Base-by-base conservation (phyloP, 1,140 invertebrate species). In the silkworm (Bombyx mori) region DNA sequence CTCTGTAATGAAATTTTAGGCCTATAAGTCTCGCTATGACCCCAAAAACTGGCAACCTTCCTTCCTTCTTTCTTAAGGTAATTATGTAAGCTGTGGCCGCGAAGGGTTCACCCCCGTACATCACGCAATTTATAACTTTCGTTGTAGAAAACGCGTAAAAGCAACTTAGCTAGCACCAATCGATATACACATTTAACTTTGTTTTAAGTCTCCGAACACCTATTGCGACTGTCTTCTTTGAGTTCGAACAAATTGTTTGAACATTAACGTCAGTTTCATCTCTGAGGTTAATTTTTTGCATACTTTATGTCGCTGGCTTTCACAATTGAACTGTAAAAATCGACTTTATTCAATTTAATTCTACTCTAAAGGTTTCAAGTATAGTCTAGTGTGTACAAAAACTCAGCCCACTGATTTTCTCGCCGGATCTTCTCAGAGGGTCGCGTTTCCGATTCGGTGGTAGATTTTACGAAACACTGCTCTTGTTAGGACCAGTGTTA, bases 1-100 rank as follows among this genome's bases (percentile, higher is more conserved):
- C 62, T 60, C 66, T 69, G 67, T 69, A 71, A 66, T 61, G 62
- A 62, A 52, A 52, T 73, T 63, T 71, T 74, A 66, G 66, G 60
- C 54, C 53, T 58, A 65, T 69, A 71, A 77, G 70, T 77, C 74
- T 75, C 69, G 68, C 67, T 68, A 57, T 60, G 60, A 52, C 65
- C 66, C 70, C 68, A 58, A 77, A 79, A 79, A 71, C 68, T 59
- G 75, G 66, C 66, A 58, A 79, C 79, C 67, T 79, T 75, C 68
- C 66, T 75, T 70, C 70, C 64, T 60, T 69, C 26, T 35, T 35
- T 35, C 26, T 35, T 5, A 35, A 62, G 47, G 68, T 78, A 82
- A 82, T 79, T 78, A 79, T 66, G 69, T 71, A 79, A 68, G 62
- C 65, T 66, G 60, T 61, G 63, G 66, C 54, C 60, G 61, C 53